A percentile compares a stretch with the other conserved stretches of the same genome.
Conservation (phyloP, 2,113 vertebrate species). For the Nycticryphes semicollaris region DNA sequence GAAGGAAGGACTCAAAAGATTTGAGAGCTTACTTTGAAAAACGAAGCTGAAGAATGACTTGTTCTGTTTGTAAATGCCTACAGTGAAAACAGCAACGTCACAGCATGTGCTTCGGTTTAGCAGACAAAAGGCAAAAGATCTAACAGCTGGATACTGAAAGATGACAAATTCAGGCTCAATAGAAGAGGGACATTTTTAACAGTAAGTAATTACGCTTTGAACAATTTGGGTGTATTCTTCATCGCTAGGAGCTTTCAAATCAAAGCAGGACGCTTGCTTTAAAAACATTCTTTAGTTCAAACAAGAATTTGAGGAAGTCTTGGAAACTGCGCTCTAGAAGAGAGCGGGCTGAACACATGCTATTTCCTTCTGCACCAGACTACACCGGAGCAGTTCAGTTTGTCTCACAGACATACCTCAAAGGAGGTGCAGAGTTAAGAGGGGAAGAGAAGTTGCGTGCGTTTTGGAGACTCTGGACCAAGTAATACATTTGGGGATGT, state of each 20-base stretch:
- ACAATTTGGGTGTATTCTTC: not conserved
- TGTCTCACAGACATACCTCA: not conserved
- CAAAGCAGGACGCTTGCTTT: not conserved
- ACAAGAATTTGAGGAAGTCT: not conserved
- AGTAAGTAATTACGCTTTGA: not conserved
- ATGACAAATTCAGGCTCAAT: not conserved
- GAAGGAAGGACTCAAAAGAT: not conserved
- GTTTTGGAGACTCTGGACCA: not conserved
- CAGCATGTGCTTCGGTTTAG: not conserved
- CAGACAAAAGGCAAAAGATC: conserved; percentile 21
- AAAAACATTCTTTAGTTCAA: not conserved
- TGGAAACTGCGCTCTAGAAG: not conserved
- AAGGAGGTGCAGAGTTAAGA: not conserved
- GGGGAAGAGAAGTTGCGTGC: not conserved
- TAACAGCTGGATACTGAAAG: conserved; percentile 32
- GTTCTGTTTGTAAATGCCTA: not conserved
- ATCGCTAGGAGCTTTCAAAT: not conserved
- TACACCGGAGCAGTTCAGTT: not conserved
- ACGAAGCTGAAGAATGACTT: not conserved
- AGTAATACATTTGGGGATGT: not conserved
- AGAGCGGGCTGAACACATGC: not conserved
- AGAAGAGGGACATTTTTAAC: not conserved
- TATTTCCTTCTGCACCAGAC: not conserved
- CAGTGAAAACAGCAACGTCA: not conserved
- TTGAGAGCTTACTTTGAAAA: not conserved